Conservation (phyloP, 1,140 invertebrate genomes). For the Procambarus clarkii region DNA sequence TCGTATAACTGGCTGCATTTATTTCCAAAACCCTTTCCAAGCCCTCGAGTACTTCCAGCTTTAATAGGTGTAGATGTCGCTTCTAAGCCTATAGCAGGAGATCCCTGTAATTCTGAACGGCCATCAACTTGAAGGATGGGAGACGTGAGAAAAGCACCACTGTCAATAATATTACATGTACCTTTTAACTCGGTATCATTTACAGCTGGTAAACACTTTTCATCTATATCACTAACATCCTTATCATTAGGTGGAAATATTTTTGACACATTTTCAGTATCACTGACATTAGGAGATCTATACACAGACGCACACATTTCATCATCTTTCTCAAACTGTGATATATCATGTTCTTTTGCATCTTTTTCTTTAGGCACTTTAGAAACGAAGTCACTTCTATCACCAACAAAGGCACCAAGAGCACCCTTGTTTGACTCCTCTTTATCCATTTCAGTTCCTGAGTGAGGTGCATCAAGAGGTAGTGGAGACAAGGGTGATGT, state of each 20-base stretch:
- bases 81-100: not conserved
- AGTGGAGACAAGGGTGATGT: conserved; percentile 61
- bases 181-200: conserved; percentile 5
- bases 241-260: not conserved
- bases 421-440: conserved; percentile 3
- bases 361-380: conserved; percentile 52
- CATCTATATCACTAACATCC: not conserved
- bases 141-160: conserved; percentile 38
- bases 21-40: not conserved
- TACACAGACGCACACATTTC: conserved; percentile 24
- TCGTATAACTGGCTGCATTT: not conserved
- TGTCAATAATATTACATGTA: not conserved
- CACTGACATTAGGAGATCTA: conserved; percentile 13
- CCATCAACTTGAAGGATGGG: conserved; percentile 35
- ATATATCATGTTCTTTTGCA: conserved; percentile 1
- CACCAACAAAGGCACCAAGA: conserved; percentile 46
- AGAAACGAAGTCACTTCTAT: conserved; percentile 13
- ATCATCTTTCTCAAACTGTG: conserved; percentile 36
- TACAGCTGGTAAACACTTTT: not conserved
- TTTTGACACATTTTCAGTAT: not conserved
- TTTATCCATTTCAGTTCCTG: conserved; percentile 14
- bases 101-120: conserved; percentile 1
- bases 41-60: not conserved
- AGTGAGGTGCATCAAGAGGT: conserved; percentile 44
- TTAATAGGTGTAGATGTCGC: conserved; percentile 47